Conservation (phyloP, 1,140 invertebrate genomes). For the Rhopalosiphum padi region DNA sequence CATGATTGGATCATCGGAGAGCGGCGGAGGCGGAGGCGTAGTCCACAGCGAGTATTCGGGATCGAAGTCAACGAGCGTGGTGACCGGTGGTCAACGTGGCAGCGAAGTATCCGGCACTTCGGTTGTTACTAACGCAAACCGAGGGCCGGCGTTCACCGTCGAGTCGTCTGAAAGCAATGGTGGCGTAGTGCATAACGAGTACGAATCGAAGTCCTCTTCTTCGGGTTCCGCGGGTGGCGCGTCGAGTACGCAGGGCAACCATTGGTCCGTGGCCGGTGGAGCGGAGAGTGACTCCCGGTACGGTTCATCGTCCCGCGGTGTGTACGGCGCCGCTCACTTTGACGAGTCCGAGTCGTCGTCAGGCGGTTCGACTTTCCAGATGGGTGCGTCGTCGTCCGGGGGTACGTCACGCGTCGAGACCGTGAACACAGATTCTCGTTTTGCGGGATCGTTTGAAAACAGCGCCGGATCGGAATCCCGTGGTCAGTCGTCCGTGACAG, state of each 20-base stretch:
- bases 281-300: too few species aligned
- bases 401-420: not conserved
- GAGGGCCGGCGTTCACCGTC: not conserved
- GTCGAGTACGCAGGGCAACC: not conserved
- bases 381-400: not conserved
- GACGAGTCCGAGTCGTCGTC: not conserved
- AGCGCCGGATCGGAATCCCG: not conserved
- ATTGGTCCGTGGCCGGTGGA: not conserved
- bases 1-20: not conserved
- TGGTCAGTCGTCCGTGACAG: not conserved
- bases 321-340: constrained; percentile 43
- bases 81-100: not conserved
- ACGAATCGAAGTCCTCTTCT: not conserved
- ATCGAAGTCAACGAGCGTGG: not conserved
- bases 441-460: not conserved
- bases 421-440: not conserved
- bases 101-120: not conserved
- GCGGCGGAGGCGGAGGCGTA: not conserved
- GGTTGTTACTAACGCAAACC: not conserved
- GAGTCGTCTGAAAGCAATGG: not conserved
- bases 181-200: not conserved
- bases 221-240: not conserved
- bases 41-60: constrained; percentile 1
- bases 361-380: not conserved
- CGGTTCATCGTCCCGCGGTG: not conserved